Conservation (phyloP, 2,797 vertebrate species). For the Rhodeus uyekii region DNA sequence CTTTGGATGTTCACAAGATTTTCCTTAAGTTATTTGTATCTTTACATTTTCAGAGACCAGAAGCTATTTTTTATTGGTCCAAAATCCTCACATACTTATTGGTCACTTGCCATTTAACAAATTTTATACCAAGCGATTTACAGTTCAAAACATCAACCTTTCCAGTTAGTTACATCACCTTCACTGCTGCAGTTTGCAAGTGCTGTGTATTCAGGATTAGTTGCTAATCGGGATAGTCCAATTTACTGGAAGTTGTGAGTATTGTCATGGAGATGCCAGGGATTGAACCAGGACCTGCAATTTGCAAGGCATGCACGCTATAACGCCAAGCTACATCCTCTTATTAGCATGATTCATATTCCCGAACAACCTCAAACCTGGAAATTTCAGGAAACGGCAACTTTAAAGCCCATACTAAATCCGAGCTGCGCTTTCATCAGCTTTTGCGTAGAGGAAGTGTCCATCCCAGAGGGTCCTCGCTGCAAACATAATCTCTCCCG, state of each 20-base stretch:
- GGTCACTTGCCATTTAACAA: conserved; percentile 17
- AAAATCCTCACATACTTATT: conserved; percentile 30
- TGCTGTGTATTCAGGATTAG: conserved; percentile 21
- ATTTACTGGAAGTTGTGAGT: conserved; percentile 11
- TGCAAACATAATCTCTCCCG: conserved; percentile 70
- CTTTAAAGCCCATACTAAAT: conserved; percentile 37
- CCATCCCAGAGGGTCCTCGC: conserved; percentile 59
- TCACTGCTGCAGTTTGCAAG: conserved; percentile 16
- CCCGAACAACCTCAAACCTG: conserved; percentile 29
- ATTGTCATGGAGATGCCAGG: conserved; percentile 23
- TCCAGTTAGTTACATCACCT: conserved; percentile 37
- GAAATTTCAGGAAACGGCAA: conserved; percentile 38
- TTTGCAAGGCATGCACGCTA: neutral
- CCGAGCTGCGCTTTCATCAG: conserved; percentile 51
- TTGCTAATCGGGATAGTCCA: conserved; percentile 18
- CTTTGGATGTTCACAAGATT: neutral
- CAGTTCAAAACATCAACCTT: conserved; percentile 35
- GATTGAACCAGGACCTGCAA: neutral
- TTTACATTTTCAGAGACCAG: neutral
- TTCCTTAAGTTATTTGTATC: neutral
- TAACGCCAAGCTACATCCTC: neutral
- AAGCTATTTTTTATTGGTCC: neutral
- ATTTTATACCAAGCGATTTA: conserved; percentile 8
- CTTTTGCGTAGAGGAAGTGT: conserved; percentile 49
- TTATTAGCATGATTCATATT: conserved; percentile 37